These are phyloP conservation scores for Oreochromis niloticus DNA, from an alignment of 2,113 vertebrate species.

Conservation along the genomic window DNA sequence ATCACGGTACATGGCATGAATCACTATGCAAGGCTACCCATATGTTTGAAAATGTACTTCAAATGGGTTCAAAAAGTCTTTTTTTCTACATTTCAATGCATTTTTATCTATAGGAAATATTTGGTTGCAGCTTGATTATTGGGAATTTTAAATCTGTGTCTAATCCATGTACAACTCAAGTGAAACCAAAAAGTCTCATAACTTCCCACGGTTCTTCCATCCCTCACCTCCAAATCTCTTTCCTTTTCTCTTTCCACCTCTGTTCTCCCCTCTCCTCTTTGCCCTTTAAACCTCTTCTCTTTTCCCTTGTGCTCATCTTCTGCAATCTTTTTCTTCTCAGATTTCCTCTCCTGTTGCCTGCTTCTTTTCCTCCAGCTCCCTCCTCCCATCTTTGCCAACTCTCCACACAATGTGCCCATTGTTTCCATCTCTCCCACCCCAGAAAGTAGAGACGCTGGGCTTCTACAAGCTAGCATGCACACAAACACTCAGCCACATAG, in stretches of 20 bases:
- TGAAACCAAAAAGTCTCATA: not conserved
- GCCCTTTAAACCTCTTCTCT: not conserved
- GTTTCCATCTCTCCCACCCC: constrained; percentile 34
- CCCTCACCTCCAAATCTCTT: not conserved
- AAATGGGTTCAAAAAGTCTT: not conserved
- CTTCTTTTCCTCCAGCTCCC: not conserved
- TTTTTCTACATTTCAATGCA: not conserved
- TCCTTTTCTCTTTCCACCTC: not conserved
- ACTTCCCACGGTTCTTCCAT: not conserved
- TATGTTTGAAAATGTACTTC: not conserved
- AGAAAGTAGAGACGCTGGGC: constrained; percentile 43
- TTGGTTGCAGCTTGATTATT: not conserved
- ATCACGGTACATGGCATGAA: not conserved
- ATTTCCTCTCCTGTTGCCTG: not conserved
- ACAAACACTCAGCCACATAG: constrained; percentile 16
- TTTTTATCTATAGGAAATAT: not conserved
- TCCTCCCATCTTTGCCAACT: constrained; percentile 32
- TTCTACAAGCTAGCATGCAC: constrained; percentile 30
- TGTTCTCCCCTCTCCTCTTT: not conserved
- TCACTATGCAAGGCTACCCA: not conserved
- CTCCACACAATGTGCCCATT: constrained; percentile 61
- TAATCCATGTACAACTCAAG: not conserved
- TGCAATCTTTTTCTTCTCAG: constrained; percentile 3
- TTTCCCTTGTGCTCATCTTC: not conserved
- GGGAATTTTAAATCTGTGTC: not conserved